These are phyloP conservation scores for Eptatretus atami DNA, from an alignment of 2,797 vertebrate species.

Conservation along the genomic window DNA sequence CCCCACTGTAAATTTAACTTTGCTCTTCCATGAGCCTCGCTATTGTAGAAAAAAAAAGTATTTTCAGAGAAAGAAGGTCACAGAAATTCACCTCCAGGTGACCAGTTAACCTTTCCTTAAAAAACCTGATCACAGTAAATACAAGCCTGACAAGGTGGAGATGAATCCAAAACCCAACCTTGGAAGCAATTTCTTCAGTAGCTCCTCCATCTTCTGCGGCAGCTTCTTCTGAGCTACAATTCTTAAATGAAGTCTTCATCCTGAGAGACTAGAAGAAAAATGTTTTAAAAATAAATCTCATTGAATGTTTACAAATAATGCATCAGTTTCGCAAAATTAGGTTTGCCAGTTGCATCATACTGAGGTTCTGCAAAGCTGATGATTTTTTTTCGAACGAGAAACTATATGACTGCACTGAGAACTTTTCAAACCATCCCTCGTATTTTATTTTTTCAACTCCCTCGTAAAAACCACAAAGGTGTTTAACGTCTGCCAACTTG, in stretches of 20 bases:
- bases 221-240: conserved; percentile 29
- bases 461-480: too few relatives aligned
- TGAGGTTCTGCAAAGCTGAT: background rate
- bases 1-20: too few relatives aligned
- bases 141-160: too few relatives aligned
- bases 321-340: background rate
- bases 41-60: too few relatives aligned
- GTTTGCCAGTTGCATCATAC: too few relatives aligned
- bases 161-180: conserved; percentile 17
- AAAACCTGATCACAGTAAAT: too few relatives aligned
- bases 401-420: background rate
- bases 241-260: conserved; percentile 70
- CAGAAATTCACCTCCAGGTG: background rate
- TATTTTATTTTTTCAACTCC: too few relatives aligned
- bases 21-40: too few relatives aligned
- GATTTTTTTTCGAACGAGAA: background rate
- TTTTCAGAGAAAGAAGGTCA: too few relatives aligned
- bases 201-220: conserved; percentile 30
- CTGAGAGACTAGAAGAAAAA: conserved; percentile 33
- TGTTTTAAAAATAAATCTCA: background rate
- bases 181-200: conserved; percentile 26
- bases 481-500: too few relatives aligned
- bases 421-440: background rate
- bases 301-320: background rate
- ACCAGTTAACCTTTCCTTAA: too few relatives aligned